Conservation (phyloP, 1,140 invertebrate genomes). For the Ostrea denselamellosa region DNA sequence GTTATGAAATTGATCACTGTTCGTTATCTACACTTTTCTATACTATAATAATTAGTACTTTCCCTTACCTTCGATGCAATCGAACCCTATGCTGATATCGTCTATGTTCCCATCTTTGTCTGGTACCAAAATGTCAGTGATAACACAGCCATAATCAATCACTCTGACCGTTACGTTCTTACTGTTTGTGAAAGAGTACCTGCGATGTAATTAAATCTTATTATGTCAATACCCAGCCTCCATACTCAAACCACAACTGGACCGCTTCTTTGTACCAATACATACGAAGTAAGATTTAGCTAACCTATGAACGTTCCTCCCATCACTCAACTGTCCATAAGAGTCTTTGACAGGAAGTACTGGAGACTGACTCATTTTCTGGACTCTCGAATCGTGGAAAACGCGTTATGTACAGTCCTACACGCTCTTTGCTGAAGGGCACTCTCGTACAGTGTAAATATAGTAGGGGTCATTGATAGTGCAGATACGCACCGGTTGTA, state of each 20-base stretch:
- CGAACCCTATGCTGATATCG: slow-evolving; percentile 90
- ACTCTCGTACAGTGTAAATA: no score
- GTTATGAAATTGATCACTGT: no score
- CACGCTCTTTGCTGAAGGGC: no score
- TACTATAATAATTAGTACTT: not conserved
- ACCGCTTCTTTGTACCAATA: not conserved
- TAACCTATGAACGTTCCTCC: not conserved
- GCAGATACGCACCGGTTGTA: no score
- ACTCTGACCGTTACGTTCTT: slow-evolving; percentile 67
- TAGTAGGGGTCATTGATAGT: no score
- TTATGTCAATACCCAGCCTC: not conserved
- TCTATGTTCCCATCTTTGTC: slow-evolving; percentile 84
- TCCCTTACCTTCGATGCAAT: slow-evolving; percentile 83
- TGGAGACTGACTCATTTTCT: not conserved
- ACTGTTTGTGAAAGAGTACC: slow-evolving; percentile 60
- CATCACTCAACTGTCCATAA: slow-evolving; percentile 9
- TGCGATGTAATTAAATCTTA: not conserved
- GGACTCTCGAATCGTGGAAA: not conserved
- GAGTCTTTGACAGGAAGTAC: slow-evolving; percentile 11
- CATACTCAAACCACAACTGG: not conserved
- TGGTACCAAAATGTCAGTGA: slow-evolving; percentile 86
- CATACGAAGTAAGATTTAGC: not conserved
- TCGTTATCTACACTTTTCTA: no score
- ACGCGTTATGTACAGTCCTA: no score
- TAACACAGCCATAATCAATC: slow-evolving; percentile 84